Evolutionary conservation across 2,113 vertebrate species (phyloP), one percentile per base, ranked within the genome.

Genomic region (Gallinago media): DNA sequence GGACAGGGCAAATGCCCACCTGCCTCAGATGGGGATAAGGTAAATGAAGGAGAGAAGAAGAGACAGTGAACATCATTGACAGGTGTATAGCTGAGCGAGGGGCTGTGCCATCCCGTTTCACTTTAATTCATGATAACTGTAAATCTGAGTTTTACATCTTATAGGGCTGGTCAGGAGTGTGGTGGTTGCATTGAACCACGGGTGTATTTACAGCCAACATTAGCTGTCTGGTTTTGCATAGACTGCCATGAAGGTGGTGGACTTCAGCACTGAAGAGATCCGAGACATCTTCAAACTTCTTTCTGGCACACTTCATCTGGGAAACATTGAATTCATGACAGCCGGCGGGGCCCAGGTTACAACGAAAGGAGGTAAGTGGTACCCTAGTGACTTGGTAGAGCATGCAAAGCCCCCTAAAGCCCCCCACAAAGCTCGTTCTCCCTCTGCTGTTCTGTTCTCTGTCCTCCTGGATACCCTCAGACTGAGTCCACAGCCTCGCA

Each of bases 291-390:
- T 99, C 97, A 99, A 98, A 95, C 97, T 99, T 92, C 98, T 99
- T 78, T 99, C 99, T 76, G 99, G 98, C 25, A 99, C 99, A 12
- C 98, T 99, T 78, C 99, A 99, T 96, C 97, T 99, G 97, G 99
- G 99, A 86, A 99, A 99, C 4, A 96, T 99, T 67, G 99, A 99
- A 74, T 99, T 99, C 95, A 99, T 99, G 99, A 99, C 99, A 8
- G 99, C 99, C 22, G 99, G 99, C 1, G 99, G 99, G 34, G 99
- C 99, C 80, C 99, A 99, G 91, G 94, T 99, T 92, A 99, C 99
- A 58, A 99, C 98, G 5, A 99, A 99, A 98, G 98, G 97, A 15
- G 99, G 99, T 99, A 95, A 52, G 70, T 58, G 42, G 36, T 15
- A 72, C 25, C 12, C 16, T 83, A 27, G 34, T 17, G 85, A 27